phyloP scores from a whole-genome alignment of 1,140 invertebrate species.

The Cherax destructor region DNA sequence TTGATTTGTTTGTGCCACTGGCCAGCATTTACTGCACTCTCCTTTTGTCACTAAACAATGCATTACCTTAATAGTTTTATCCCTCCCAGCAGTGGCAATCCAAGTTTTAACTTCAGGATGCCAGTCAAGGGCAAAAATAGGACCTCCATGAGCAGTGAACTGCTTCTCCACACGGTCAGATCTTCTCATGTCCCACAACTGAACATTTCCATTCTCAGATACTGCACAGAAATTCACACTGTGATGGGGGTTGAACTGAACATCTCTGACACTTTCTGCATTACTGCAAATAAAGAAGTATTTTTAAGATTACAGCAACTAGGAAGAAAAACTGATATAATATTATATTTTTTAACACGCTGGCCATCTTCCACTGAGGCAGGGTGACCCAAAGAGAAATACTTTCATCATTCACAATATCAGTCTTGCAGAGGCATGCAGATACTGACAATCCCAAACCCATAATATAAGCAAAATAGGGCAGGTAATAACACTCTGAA shows the following conservation, averaged over 20 bases:
- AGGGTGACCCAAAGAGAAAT: too few relatives aligned
- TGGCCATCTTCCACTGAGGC: too few relatives aligned
- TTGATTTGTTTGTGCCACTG: too few relatives aligned
- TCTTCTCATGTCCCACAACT: conserved; percentile 92
- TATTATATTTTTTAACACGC: not conserved
- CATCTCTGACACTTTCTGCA: conserved; percentile 84
- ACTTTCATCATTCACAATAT: too few relatives aligned
- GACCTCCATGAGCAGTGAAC: conserved; percentile 95
- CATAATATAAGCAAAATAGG: too few relatives aligned
- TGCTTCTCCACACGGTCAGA: conserved; percentile 89
- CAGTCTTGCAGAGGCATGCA: too few relatives aligned
- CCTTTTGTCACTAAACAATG: not conserved
- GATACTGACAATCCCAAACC: too few relatives aligned
- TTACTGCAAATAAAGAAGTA: conserved; percentile 43
- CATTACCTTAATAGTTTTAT: conserved; percentile 93
- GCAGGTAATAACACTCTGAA: too few relatives aligned
- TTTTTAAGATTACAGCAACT: not conserved
- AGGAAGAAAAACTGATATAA: not conserved
- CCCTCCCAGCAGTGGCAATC: conserved; percentile 94
- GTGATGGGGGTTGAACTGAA: conserved; percentile 93
- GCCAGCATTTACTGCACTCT: too few relatives aligned
- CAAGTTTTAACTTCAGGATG: conserved; percentile 90
- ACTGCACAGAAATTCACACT: conserved; percentile 92
- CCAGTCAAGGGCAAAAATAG: conserved; percentile 97
- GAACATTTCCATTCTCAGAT: conserved; percentile 95